These are phyloP conservation scores for Centruroides vittatus DNA, from an alignment of 1,140 invertebrate species.

Conservation along the genomic window DNA sequence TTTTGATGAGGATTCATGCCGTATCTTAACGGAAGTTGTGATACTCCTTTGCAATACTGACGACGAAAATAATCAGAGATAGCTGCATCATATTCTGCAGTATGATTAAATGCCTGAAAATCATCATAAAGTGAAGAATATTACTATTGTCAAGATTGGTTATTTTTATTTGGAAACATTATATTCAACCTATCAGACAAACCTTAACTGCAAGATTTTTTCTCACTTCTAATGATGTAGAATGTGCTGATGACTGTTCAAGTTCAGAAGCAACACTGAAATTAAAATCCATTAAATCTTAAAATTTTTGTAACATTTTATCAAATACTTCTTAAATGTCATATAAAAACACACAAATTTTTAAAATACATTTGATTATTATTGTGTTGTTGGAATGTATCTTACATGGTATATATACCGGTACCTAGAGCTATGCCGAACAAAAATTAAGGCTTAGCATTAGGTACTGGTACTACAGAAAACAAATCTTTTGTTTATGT, in stretches of 20 bases:
- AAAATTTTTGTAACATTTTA: no score
- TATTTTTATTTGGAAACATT: background rate
- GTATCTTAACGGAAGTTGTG: slow-evolving; percentile 76
- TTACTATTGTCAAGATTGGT: background rate
- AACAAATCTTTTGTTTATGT: no score
- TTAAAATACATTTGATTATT: no score
- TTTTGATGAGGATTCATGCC: slow-evolving; percentile 98
- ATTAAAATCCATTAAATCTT: no score
- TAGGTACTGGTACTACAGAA: no score
- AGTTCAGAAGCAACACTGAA: background rate
- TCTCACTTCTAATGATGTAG: background rate
- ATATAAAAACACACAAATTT: no score
- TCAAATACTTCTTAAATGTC: no score
- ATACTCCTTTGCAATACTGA: slow-evolving; percentile 59
- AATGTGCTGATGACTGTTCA: background rate
- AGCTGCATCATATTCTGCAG: slow-evolving; percentile 80
- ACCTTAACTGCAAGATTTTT: background rate
- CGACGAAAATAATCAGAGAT: slow-evolving; percentile 93
- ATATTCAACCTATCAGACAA: background rate
- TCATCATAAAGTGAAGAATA: no score
- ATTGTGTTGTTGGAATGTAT: no score
- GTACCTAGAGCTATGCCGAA: no score
- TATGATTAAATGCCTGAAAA: slow-evolving; percentile 85
- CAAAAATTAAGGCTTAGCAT: no score
- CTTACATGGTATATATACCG: no score